Evolutionary conservation across 92 coral and sea anemone species (phyloP).

Genomic region (Micromussa lordhowensis): DNA sequence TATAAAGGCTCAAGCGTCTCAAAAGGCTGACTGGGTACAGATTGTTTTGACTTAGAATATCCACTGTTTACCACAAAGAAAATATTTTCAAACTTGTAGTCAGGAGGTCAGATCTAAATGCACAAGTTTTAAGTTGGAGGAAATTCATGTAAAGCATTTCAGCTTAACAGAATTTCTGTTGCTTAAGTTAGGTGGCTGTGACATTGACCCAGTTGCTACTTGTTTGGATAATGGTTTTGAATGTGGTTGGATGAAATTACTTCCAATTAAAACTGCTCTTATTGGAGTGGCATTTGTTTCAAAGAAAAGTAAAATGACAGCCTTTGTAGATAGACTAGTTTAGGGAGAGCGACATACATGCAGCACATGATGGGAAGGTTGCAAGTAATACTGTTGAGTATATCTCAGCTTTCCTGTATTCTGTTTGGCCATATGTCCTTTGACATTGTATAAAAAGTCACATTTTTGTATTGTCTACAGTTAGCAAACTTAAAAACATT

Average conservation of each 20-base stretch:
- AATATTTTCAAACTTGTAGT: neutral
- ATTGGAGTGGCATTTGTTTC: neutral
- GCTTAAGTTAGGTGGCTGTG: neutral
- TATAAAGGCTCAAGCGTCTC: neutral
- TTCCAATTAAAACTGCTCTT: neutral
- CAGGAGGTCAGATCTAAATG: neutral
- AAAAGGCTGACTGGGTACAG: neutral
- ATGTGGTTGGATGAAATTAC: neutral
- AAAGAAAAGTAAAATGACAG: neutral
- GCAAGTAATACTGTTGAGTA: too few species aligned
- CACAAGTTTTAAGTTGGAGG: neutral
- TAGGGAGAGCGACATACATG: neutral
- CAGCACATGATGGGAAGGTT: neutral
- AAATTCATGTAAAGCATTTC: neutral
- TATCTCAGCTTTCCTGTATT: too few species aligned
- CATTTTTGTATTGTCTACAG: too few species aligned
- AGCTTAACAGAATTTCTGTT: neutral
- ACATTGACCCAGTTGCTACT: neutral
- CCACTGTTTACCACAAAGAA: neutral
- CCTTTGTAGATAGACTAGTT: too few species aligned
- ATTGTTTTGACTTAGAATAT: neutral
- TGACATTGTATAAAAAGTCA: too few species aligned
- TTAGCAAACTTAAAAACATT: neutral
- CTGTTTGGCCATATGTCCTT: too few species aligned
- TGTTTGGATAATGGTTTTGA: neutral